Evolutionary conservation across 2,797 vertebrate species (phyloP), one percentile per base, ranked within the genome.

Genomic region (Myripristis jacobus): DNA sequence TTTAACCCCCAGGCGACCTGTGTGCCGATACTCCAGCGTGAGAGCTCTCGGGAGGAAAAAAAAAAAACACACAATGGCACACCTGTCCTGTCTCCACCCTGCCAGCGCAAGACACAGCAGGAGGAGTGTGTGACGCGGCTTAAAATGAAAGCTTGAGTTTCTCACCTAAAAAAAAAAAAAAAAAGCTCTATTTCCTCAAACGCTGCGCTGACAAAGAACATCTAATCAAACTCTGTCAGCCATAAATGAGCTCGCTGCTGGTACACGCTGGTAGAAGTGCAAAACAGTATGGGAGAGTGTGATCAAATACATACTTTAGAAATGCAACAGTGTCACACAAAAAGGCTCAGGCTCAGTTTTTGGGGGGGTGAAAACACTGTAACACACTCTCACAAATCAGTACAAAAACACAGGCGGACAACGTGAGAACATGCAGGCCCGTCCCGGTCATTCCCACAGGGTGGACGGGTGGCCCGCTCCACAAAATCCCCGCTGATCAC

Each of bases 81-180:
- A 74, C 86, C 87, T 75, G 77, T 74, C 1, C n/a, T 71, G 19
- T 31, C 51, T 11, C 15, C 18, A 59, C 86, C 86, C 82, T 56
- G 52, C 22, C 21, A 48, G n/a, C 70, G 22, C n/a, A 27, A 27
- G 22, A 22, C 24, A 19, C 11, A 0, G 25, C n/a, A 16, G 31
- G 31, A 55, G 46, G 34, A 69, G 72, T 48, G 55, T 50, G 59
- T 56, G 46, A 56, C 52, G 44, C 25, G 6, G 29, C 24, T 41
- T 48, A 10, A 67, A 60, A 79, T 47, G 15, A n/a, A 22, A 6
- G 41, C 72, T 78, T 58, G 41, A 29, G 48, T n/a, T 66, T 21
- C 57, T 46, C 1, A 4, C 54, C n/a, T 38, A 2, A 29, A 53
- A 53, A 15, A 53, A 21, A 29, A 7, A 29, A 53, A 53, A 15